Percentiles rank a stretch among this genome's conserved stretches.
phyloP scores from a whole-genome alignment of 1,140 invertebrate species.

The Anagrus nilaparvatae region DNA sequence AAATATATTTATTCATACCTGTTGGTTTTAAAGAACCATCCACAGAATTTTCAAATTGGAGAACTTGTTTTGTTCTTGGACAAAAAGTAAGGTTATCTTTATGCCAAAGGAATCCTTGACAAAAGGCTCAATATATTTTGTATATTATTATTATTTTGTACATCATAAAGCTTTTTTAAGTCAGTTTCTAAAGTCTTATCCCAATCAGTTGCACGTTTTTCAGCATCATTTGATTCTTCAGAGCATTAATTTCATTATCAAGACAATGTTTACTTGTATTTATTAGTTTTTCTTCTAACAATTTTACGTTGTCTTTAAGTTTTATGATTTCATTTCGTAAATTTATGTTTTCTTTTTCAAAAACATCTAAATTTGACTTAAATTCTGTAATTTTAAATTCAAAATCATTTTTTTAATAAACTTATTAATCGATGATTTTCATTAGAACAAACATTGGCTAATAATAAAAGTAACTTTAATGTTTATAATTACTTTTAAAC shows the following conservation, averaged over 20 bases:
- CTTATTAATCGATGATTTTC: no score
- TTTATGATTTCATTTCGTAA: constrained; percentile 22
- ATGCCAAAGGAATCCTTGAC: constrained; percentile 53
- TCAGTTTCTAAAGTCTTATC: constrained; percentile 28
- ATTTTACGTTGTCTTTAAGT: constrained; percentile 11
- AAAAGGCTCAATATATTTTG: constrained; percentile 28
- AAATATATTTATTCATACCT: constrained; percentile 18
- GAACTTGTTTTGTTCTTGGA: constrained; percentile 38
- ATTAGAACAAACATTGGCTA: no score
- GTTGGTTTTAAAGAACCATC: constrained; percentile 27
- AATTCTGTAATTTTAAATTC: constrained; percentile 11
- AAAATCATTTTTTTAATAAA: constrained; percentile 4
- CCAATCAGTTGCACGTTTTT: constrained; percentile 24
- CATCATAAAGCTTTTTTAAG: constrained; percentile 28
- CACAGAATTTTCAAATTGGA: constrained; percentile 36
- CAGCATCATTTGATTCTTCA: constrained; percentile 24
- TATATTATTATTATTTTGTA: no score
- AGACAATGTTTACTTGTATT: constrained; percentile 10
- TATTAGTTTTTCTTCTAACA: constrained; percentile 3
- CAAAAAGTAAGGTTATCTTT: constrained; percentile 50
- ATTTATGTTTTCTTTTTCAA: constrained; percentile 22
- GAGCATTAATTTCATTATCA: constrained; percentile 20
- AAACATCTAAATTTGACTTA: constrained; percentile 14
- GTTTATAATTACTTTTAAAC: no score
- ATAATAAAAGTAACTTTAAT: no score